Base-by-base conservation (phyloP, 2,113 vertebrate genomes). In the Forbesichthys agassizii region DNA sequence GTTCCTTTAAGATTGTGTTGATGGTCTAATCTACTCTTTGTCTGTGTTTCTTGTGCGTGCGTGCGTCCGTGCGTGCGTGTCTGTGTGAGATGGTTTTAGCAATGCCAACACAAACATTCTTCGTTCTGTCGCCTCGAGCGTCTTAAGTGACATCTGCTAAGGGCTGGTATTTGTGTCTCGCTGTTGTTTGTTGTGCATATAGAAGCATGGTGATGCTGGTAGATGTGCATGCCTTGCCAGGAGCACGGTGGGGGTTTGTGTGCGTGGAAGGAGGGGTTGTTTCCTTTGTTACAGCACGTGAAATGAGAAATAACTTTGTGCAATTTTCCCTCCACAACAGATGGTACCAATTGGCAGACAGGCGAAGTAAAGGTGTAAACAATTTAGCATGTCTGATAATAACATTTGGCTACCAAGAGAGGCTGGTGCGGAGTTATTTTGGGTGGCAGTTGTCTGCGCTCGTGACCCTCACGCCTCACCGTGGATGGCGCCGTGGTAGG, bases 401-500 rank as follows among this genome's bases (percentile, higher is more conserved):
- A 88, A 87, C 88, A 88, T 88, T 89, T 86, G 80, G 81, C 88
- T 89, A 88, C 79, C 80, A 86, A 78, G 71, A 86, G 74, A 78
- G 71, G 75, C 69, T 48, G 73, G 82, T 70, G 75, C 79, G 75
- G 68, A 71, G 70, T 75, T 86, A 78, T 84, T 89, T 85, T 69
- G 81, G 78, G 78, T 76, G 78, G 86, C 89, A 91, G 89, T 89
- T 89, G 89, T 87, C 82, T 71, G 74, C 46, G 62, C 74, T 85
- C 82, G 81, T 68, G 72, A 87, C 86, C 86, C 76, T 85, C 77
- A 73, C 80, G 75, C 82, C 89, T 96, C 94, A 98, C 96, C 98
- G 64, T 97, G 97, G 73, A 96, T 90, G 67, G 86, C 83, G 88
- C 94, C 93, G 86, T 96, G 96, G 84, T 94, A 93, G 6, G 97